These are phyloP conservation scores for Tanytarsus gracilentus DNA, from an alignment of 2,888 invertebrate species.

Conservation along the genomic window DNA sequence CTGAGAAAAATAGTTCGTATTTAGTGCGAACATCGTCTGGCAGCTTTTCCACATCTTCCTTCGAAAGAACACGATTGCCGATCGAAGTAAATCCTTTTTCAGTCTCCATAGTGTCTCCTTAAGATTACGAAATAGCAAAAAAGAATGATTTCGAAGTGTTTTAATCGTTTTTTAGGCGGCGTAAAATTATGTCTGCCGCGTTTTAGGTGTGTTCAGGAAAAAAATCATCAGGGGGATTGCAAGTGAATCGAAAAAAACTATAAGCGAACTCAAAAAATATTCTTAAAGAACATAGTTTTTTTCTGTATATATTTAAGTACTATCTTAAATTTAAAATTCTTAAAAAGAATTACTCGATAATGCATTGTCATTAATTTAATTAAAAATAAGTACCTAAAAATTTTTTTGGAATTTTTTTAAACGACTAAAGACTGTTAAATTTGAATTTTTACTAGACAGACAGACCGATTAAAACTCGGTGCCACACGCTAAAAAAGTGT, in stretches of 20 bases:
- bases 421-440: no score
- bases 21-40: slow-evolving; percentile 51
- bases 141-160: not conserved
- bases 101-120: slow-evolving; percentile 9
- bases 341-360: no score
- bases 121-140: not conserved
- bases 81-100: not conserved
- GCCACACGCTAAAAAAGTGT: no score
- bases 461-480: no score
- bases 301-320: no score
- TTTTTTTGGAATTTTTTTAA: no score
- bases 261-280: not conserved
- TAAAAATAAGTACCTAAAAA: no score
- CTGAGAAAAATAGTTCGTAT: slow-evolving; percentile 33
- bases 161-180: slow-evolving; percentile 10
- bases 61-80: slow-evolving; percentile 41
- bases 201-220: slow-evolving; percentile 5
- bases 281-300: no score
- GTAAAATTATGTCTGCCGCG: slow-evolving; percentile 1
- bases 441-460: no score
- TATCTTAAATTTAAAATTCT: no score
- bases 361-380: no score
- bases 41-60: slow-evolving; percentile 49
- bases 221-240: not conserved
- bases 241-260: no score